phyloP scores from a whole-genome alignment of 1,140 invertebrate species.

The Armadillidium nasatum region DNA sequence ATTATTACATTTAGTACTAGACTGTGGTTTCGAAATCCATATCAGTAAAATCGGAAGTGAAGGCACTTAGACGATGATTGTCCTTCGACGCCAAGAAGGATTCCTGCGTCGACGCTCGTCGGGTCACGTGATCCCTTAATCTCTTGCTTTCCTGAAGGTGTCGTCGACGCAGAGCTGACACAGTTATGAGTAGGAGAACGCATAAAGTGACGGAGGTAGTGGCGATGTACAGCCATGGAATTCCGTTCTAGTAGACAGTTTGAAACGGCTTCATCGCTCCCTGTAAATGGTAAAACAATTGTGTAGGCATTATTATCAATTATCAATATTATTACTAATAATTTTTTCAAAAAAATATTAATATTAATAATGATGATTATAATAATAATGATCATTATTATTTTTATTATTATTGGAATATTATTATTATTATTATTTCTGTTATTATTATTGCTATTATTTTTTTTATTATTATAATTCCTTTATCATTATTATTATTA shows the following conservation, averaged over 20 bases:
- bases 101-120: slow-evolving; percentile 42
- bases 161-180: slow-evolving; percentile 35
- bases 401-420: too few species aligned
- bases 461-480: too few species aligned
- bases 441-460: too few species aligned
- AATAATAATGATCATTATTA: too few species aligned
- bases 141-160: slow-evolving; percentile 35
- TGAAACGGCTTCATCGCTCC: slow-evolving; percentile 41
- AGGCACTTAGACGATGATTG: slow-evolving; percentile 44
- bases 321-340: too few species aligned
- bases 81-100: slow-evolving; percentile 42
- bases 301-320: background rate
- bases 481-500: too few species aligned
- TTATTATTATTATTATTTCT: too few species aligned
- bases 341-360: too few species aligned
- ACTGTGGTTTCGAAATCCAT: slow-evolving; percentile 45
- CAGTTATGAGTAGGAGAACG: slow-evolving; percentile 36
- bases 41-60: slow-evolving; percentile 41
- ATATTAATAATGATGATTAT: too few species aligned
- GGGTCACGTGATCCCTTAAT: slow-evolving; percentile 32
- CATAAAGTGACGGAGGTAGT: slow-evolving; percentile 34
- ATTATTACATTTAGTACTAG: slow-evolving; percentile 21
- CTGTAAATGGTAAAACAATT: slow-evolving; percentile 16
- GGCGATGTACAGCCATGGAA: slow-evolving; percentile 43
- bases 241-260: slow-evolving; percentile 42